Evolutionary conservation across 2,888 invertebrate genomes (phyloP), one percentile per base, ranked within the genome.

Genomic region (Chrysolina oricalcia): DNA sequence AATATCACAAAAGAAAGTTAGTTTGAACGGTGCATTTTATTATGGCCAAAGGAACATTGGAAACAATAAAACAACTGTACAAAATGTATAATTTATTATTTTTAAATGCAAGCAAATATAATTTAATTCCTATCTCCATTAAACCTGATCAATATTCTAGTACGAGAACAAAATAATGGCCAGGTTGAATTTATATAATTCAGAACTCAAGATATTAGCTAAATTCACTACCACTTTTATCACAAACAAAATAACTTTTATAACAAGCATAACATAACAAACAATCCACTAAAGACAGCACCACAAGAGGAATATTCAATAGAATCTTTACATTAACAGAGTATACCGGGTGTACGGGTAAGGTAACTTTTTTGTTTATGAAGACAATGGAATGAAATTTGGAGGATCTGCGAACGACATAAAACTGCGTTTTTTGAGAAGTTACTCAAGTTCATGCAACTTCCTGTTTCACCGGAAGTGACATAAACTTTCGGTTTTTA

Each of bases 261-360:
- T 35, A 59, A 59, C 59, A n/a, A 59, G 59, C 59, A n/a, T 23
- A 27, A 59, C 17, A 35, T 59, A 59, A 35, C 59, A 59, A 46
- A 5, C 0, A 0, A 27, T 27, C n/a, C 35, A 13, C 59, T 59
- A n/a, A 59, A 23, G 15, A 59, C 59, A 59, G 59, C 59, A 59
- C 59, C 59, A n/a, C 23, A 59, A 59, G 35, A 35, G 0, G 15
- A 35, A 59, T 35, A 59, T 27, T 59, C 6, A 59, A 27, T 11
- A 53, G 53, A 53, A 11, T 21, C 21, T 21, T 53, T 19, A 50
- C 17, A 17, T 8, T n/a, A 17, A n/a, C 35, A 35, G 35, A 35
- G 35, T 35, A 35, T 35, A n/a, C n/a, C n/a, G n/a, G n/a, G n/a
- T n/a, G n/a, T n/a, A n/a, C n/a, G n/a, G n/a, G n/a, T n/a, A n/a